Percentiles rank a stretch among this genome's conserved stretches.
Conservation (phyloP, 2,113 vertebrate genomes). For the Tragulus kanchil region DNA sequence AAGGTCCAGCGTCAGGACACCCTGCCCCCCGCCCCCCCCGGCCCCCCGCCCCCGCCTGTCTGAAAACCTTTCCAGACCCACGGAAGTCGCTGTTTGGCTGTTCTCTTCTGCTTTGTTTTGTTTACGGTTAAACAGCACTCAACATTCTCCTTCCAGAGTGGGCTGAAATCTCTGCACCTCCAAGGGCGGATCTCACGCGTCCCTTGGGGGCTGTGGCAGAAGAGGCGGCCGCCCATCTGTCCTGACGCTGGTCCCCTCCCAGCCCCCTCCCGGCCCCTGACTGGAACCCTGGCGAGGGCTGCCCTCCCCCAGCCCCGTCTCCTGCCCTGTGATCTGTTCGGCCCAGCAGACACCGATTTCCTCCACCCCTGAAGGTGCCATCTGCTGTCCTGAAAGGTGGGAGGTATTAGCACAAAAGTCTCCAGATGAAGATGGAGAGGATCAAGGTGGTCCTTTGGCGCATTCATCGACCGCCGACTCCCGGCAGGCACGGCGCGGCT, state of each 20-base stretch:
- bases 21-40: too few species aligned
- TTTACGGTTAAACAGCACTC: background rate
- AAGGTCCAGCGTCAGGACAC: background rate
- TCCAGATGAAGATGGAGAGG: background rate
- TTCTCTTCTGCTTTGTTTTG: background rate
- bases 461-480: background rate
- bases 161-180: background rate
- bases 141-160: background rate
- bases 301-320: background rate
- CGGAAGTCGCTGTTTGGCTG: background rate
- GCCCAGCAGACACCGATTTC: background rate
- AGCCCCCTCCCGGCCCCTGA: background rate
- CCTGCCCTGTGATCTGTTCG: background rate
- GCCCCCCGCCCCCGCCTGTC: background rate
- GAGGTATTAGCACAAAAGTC: background rate
- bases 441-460: background rate
- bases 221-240: background rate
- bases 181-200: background rate
- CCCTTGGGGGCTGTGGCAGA: background rate
- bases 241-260: background rate
- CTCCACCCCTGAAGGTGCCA: background rate
- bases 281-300: background rate
- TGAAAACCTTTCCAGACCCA: background rate
- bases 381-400: background rate
- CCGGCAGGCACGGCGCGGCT: background rate